Conservation (phyloP, 2,113 vertebrate species). For the Megaceryle torquata region DNA sequence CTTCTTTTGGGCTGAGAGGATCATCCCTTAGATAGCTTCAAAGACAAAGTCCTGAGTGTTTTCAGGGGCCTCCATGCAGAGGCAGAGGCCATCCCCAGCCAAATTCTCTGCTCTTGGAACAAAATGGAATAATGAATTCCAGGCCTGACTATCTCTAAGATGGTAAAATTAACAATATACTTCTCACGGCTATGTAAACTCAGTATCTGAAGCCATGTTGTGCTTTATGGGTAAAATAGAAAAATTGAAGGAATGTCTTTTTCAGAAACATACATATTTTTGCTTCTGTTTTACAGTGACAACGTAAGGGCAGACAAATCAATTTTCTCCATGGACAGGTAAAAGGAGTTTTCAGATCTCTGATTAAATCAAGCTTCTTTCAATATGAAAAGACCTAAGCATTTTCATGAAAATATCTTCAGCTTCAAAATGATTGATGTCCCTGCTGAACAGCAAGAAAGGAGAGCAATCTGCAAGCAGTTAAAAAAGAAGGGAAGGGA, state of each 20-base stretch:
- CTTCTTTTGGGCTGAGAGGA: background rate
- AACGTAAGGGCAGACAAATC: slow-evolving; percentile 25
- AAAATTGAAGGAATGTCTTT: background rate
- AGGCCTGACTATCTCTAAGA: slow-evolving; percentile 57
- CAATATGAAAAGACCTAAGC: slow-evolving; percentile 28
- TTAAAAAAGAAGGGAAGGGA: background rate
- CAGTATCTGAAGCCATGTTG: slow-evolving; percentile 11
- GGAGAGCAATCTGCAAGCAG: slow-evolving; percentile 2
- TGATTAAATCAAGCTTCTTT: slow-evolving; percentile 56
- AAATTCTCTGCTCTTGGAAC: slow-evolving; percentile 1
- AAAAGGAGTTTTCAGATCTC: slow-evolving; percentile 47
- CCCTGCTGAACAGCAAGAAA: background rate
- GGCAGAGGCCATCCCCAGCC: background rate
- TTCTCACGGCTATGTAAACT: slow-evolving; percentile 12
- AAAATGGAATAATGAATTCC: slow-evolving; percentile 63
- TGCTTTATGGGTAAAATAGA: slow-evolving; percentile 9
- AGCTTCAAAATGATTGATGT: slow-evolving; percentile 49
- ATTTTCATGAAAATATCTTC: slow-evolving; percentile 58
- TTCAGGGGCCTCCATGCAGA: background rate
- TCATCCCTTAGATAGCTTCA: background rate
- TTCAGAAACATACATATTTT: background rate
- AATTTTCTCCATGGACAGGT: background rate
- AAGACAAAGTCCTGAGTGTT: background rate
- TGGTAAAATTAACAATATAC: slow-evolving; percentile 57
- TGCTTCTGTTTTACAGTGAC: slow-evolving; percentile 45